A percentile compares a stretch with the other conserved stretches of the same genome.
Conservation (phyloP, 2,797 vertebrate species). For the Pseudopleuronectes americanus region DNA sequence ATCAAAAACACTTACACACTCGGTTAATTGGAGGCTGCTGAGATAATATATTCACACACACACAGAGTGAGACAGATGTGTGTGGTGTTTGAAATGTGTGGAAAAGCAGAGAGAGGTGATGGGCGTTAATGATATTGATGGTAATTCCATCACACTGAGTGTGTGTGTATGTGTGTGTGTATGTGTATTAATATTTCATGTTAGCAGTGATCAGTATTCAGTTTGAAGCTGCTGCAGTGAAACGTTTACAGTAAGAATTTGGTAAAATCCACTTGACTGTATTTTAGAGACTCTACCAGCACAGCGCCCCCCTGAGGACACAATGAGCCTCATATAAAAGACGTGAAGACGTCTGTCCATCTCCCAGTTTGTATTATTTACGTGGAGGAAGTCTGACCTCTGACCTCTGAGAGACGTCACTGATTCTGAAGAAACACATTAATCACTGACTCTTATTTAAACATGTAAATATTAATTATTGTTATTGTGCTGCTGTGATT, state of each 20-base stretch:
- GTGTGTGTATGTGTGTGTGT: not conserved
- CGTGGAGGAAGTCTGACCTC: too few relatives aligned
- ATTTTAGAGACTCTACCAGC: too few relatives aligned
- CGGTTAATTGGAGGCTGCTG: slow-evolving; percentile 50
- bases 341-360: too few relatives aligned
- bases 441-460: too few relatives aligned
- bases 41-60: slow-evolving; percentile 35
- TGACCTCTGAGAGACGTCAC: too few relatives aligned
- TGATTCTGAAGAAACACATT: too few relatives aligned
- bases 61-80: slow-evolving; percentile 6
- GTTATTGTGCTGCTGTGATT: too few relatives aligned
- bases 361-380: too few relatives aligned
- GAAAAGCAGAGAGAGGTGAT: slow-evolving; percentile 53
- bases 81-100: slow-evolving; percentile 22
- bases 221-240: slow-evolving; percentile 38
- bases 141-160: slow-evolving; percentile 51
- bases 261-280: not conserved
- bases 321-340: too few relatives aligned
- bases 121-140: slow-evolving; percentile 66
- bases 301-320: too few relatives aligned
- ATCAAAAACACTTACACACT: slow-evolving; percentile 54
- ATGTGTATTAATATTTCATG: slow-evolving; percentile 69
- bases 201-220: slow-evolving; percentile 70
- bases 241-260: slow-evolving; percentile 3
- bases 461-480: too few relatives aligned